Percentiles rank a stretch among this genome's conserved stretches.
phyloP scores from a whole-genome alignment of 2,888 invertebrate species.

The Pristionchus entomophagus region DNA sequence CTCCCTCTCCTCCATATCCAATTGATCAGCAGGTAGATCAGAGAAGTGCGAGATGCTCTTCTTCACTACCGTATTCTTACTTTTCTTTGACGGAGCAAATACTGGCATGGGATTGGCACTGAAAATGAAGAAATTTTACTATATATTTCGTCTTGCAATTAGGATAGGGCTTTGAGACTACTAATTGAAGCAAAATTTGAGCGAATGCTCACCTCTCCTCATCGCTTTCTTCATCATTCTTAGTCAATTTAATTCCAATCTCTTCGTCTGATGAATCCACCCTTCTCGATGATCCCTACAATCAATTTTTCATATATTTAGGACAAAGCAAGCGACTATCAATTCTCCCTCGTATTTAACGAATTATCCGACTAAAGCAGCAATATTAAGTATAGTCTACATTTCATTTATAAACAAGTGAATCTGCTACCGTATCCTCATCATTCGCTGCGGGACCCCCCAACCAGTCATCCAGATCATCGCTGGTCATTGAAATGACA shows the following conservation, averaged over 20 bases:
- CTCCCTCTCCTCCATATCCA: not conserved
- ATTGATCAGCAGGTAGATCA: conserved; percentile 18
- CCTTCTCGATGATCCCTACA: not conserved
- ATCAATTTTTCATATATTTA: not conserved
- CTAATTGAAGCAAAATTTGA: not conserved
- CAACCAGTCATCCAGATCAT: conserved; percentile 43
- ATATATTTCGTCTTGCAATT: too few relatives aligned
- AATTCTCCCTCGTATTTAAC: too few relatives aligned
- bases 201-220: conserved; percentile 18
- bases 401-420: not conserved
- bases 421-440: conserved; percentile 31
- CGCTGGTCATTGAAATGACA: conserved; percentile 31
- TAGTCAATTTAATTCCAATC: conserved; percentile 50
- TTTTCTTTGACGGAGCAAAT: not conserved
- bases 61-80: not conserved
- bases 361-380: not conserved
- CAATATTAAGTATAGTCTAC: not conserved
- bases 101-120: not conserved
- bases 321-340: too few relatives aligned
- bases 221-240: conserved; percentile 21
- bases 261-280: conserved; percentile 51
- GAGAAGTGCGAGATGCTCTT: not conserved
- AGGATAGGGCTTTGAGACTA: not conserved
- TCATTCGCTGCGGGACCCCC: conserved; percentile 2
- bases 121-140: not conserved